Conservation (phyloP, 2,888 invertebrate species). For the Nephrotoma appendiculata region DNA sequence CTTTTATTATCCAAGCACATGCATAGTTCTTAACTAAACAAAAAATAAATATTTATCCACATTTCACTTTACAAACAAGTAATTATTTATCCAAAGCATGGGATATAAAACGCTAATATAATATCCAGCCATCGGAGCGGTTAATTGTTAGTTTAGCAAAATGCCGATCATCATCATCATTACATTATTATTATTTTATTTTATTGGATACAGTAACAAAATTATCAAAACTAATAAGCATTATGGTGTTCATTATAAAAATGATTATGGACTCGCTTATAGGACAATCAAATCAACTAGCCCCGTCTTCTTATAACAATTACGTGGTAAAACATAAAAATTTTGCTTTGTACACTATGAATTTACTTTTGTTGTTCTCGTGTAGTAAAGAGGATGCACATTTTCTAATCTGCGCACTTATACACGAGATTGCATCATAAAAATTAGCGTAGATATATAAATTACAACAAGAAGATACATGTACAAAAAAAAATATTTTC, state of each 20-base stretch:
- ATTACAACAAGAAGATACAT: too few species aligned
- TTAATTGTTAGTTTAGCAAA: background rate
- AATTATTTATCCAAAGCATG: background rate
- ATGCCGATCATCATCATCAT: background rate
- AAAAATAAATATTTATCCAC: background rate
- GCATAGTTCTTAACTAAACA: background rate
- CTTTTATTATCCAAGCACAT: background rate
- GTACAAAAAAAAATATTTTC: background rate
- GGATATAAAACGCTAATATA: background rate
- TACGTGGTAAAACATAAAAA: background rate
- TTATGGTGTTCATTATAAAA: background rate
- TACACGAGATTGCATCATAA: background rate
- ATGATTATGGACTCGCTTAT: background rate
- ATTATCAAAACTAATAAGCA: background rate
- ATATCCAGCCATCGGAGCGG: background rate
- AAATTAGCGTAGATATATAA: background rate
- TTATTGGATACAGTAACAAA: background rate
- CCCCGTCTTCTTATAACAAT: background rate
- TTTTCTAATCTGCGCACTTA: background rate
- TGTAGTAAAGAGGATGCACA: background rate
- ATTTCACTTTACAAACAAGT: background rate
- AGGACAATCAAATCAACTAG: background rate
- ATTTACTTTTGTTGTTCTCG: background rate
- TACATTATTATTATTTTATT: background rate
- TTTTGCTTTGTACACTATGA: background rate